Evolutionary conservation across 2,113 vertebrate species (phyloP), one percentile per base, ranked within the genome.

Genomic region (Ivindomyrus marchei): DNA sequence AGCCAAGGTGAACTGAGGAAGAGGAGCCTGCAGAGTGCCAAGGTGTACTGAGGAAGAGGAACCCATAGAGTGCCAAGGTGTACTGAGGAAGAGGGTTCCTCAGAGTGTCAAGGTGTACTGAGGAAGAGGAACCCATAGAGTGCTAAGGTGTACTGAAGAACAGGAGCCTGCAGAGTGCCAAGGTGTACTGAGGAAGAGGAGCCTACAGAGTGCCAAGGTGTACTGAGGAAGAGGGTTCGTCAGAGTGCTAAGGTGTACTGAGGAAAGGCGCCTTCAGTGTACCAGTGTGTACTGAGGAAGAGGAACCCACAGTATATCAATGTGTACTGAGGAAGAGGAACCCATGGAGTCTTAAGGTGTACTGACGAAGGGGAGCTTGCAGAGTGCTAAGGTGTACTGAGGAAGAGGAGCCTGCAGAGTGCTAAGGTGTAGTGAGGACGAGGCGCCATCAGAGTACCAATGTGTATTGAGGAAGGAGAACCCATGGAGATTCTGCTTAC

Each of bases 111-210:
- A 24, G 21, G 56, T 19, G 53, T 21, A 58, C 21, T 58, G 53
- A 58, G 5, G 53, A 58, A 58, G 53, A 2, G 53, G 21, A 0
- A 0, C 19, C 19, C 3, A 8, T 0, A n/a, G 56, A 99, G 88
- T 24, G 98, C 98, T 15, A 98, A 99, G 11, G 98, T 99, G 93
- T 99, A 99, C 98, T 99, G 93, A 90, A 52, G 90, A 88, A 91
- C 36, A 39, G 87, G 42, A 91, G 39, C 56, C 19, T 0, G 1
- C 15, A 21, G 36, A 83, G 58, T 7, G 56, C 21, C 2, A 58
- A 58, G 21, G 56, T 21, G 17, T 56, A 56, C 19, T 56, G 19
- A 56, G 53, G 53, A 56, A 21, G 53, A 21, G 24, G 62, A 11
- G 1, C 9, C n/a, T 0, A 0, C 9, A 4, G 62, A 11, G n/a